Evolutionary conservation across 1,140 invertebrate genomes (phyloP), one percentile per base, ranked within the genome.

Genomic region (Drosophila pallidifrons): DNA sequence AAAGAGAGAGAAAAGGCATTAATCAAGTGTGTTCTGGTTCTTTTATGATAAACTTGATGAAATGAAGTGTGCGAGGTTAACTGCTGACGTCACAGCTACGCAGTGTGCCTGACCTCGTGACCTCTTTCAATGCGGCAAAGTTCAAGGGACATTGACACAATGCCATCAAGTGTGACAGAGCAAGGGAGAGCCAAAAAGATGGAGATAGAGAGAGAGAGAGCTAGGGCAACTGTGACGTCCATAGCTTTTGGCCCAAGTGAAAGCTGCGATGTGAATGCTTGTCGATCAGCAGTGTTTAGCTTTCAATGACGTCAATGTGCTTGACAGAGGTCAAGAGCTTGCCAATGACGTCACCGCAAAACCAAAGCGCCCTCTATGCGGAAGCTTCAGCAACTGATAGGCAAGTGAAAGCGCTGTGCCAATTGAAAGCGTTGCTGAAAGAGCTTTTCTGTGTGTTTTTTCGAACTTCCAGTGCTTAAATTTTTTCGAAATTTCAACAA

Each of bases 401-500:
- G 20, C 30, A 15, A 68, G 15, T 16, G 51, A 38, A 28, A 61
- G 74, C 72, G 71, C 70, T 25, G 20, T 25, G 20, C 20, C 30
- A 15, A 68, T 25, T 25, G 20, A 25, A 54, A 60, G 73, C 67
- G 71, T 65, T 47, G 54, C 35, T 15, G 1, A 3, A 13, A 5
- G 5, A 55, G 47, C 75, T 71, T 73, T 81, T 47, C 3, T 25
- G 3, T 25, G 20, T 25, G 20, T 25, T 25, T 57, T 79, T 73
- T 80, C 64, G 64, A 79, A 73, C 32, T 83, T 83, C 81, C 81
- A 83, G 49, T 75, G 79, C 79, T 81, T 60, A 61, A 35, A 38
- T 16, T 25, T 61, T 81, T 83, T 89, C 85, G 81, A 89, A 78
- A 89, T 89, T 88, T 88, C 83, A 88, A 88, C 85, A 88, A 87